Percentiles rank a stretch among this genome's conserved stretches.
These are phyloP conservation scores for Pangasius krempfi DNA, from an alignment of 2,797 vertebrate species.

Conservation along the genomic window DNA sequence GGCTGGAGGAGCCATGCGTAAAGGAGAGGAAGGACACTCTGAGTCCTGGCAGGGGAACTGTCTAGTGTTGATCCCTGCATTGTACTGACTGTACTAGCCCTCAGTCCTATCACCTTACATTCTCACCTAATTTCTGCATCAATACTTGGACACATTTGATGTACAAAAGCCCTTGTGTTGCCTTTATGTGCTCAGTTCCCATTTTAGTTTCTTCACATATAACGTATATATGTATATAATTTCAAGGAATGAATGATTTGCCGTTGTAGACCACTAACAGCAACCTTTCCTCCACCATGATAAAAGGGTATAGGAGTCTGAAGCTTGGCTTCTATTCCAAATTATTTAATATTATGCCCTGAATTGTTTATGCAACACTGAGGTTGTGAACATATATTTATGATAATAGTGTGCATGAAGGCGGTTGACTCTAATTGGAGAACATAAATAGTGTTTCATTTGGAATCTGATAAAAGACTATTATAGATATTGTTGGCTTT, in stretches of 20 bases:
- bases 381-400: background rate
- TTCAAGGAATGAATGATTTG: background rate
- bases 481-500: background rate
- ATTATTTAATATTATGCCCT: background rate
- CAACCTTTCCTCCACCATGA: background rate
- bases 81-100: background rate
- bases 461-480: background rate
- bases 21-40: background rate
- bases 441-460: background rate
- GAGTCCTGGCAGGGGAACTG: background rate
- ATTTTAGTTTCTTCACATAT: background rate
- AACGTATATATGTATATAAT: background rate
- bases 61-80: background rate
- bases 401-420: background rate
- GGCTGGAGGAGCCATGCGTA: background rate
- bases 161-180: background rate
- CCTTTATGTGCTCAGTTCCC: background rate
- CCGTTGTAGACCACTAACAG: background rate
- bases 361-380: background rate
- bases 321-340: background rate
- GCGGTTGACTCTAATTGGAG: background rate
- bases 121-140: background rate
- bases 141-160: background rate
- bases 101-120: background rate
- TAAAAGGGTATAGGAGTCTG: background rate